Base-by-base conservation (phyloP, 2,113 vertebrate species). In the Eudyptes chrysolophus region DNA sequence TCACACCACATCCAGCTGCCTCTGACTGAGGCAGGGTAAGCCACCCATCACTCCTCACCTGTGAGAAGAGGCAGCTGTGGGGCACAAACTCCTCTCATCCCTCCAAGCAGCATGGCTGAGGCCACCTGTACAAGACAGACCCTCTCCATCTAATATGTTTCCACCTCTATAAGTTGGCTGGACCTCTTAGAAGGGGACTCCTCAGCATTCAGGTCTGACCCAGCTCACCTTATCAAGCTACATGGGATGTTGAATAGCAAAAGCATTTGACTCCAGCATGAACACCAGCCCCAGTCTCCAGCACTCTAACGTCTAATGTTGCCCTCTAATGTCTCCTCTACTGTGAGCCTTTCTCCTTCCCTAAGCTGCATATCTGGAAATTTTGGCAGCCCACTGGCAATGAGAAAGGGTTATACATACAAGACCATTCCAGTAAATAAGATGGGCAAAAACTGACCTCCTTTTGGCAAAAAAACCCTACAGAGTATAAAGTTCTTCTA, bases 221-320 rank as follows among this genome's bases (percentile, higher is more conserved):
- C 70, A 60, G 32, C 16, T 17, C n/a, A 58, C 13, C 8, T 12
- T 6, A 40, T 7, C 16, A 25, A 85, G 49, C 15, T n/a, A 36
- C 11, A 3, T 0, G 0, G 9, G 66, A 54, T 29, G 27, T 2
- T 16, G 44, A 84, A 44, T 4, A 80, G 48, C 52, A 84, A 40
- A 83, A 84, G 13, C 9, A 3, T 57, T 71, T n/a, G 32, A 66
- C 34, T 58, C 22, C 55, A 42, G 61, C 51, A 7, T 5, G 27
- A 82, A 8, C 36, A 42, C 7, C 57, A 74, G 13, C 12, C 18
- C 42, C 60, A 54, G 32, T 5, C 20, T 65, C 52, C 75, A 64
- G 58, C 38, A 30, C 54, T 61, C n/a, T 61, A 61, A 61, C 25
- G 60, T 38, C 29, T 55, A 57, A 57, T 3, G 1, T n/a, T 76